Evolutionary conservation across 2,888 invertebrate genomes (phyloP).

Genomic region (Subacronicta megacephala): DNA sequence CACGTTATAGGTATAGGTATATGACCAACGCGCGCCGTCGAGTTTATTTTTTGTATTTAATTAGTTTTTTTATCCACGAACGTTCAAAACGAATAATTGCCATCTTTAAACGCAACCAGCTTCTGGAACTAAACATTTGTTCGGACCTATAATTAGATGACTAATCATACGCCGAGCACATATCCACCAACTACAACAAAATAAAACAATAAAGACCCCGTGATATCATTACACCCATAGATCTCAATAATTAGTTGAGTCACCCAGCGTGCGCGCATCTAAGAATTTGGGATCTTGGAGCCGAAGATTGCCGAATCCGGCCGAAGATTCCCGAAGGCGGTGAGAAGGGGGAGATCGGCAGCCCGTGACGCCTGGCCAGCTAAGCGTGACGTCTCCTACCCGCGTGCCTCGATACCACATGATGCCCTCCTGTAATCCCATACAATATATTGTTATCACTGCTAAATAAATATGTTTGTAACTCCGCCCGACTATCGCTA

Average conservation of each 20-base stretch:
- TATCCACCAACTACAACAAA: constrained; percentile 65
- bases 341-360: constrained; percentile 72
- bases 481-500: constrained; percentile 8
- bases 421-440: constrained; percentile 71
- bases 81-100: constrained; percentile 27
- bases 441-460: constrained; percentile 50
- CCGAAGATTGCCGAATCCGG: constrained; percentile 65
- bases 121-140: constrained; percentile 46
- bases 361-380: constrained; percentile 78
- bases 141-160: constrained; percentile 51
- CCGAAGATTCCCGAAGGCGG: constrained; percentile 74
- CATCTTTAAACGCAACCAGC: constrained; percentile 31
- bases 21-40: constrained; percentile 13
- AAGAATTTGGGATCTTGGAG: constrained; percentile 70
- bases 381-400: constrained; percentile 75
- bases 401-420: constrained; percentile 67
- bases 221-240: constrained; percentile 74
- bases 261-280: constrained; percentile 66
- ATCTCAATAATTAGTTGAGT: constrained; percentile 75
- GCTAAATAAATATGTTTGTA: constrained; percentile 33
- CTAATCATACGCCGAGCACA: constrained; percentile 52
- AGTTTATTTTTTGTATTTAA: constrained; percentile 36
- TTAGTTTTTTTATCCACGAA: constrained; percentile 22
- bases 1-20: constrained; percentile 3
- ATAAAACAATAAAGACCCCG: constrained; percentile 63